Evolutionary conservation across 2,797 vertebrate species (phyloP), one percentile per base, ranked within the genome.

Genomic region (Geotrypetes seraphini): DNA sequence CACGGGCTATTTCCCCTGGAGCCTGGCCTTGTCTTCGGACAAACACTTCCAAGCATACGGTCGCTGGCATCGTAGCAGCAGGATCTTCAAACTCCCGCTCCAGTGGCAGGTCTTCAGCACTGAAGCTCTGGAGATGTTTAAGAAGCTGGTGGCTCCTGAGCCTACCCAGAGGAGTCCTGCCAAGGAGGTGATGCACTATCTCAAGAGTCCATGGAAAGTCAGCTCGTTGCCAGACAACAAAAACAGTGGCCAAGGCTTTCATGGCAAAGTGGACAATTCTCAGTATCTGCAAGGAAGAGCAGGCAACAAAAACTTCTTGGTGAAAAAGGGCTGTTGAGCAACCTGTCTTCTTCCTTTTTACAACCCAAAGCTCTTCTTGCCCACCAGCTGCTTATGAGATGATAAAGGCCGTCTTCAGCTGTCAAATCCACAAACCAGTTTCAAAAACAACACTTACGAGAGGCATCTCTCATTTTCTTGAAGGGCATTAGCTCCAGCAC

Each of bases 1-100:
- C 11, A 87, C 85, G 0, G 86, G 86, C 6, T 85, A 81, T 59
- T 88, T 88, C 44, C 86, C 86, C 34, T 88, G 86, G 86, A 78
- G 84, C 25, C 24, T 47, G 36, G 83, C 83, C 47, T 28, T 48
- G 12, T 44, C 60, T 11, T 22, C 53, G 0, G 86, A 88, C 13
- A 71, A 79, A 43, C 84, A 83, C 63, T 88, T 79, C 26, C 57
- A 69, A 45, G 81, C 86, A 47, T 88, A 84, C 43, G 71, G 64
- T 1, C 78, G 79, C 31, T 88, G 86, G 86, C 64, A 66, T 16
- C 47, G 31, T 35, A 36, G 31, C 14, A 41, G 25, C 7, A 15
- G 16, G 9, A 34, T 29, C 24, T 42, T 23, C 22, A 49, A 60
- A 11, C 9, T 78, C 12, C 86, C 84, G 8, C 60, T 68, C 6